Evolutionary conservation across 2,113 vertebrate genomes (phyloP).

Genomic region (Perca flavescens): DNA sequence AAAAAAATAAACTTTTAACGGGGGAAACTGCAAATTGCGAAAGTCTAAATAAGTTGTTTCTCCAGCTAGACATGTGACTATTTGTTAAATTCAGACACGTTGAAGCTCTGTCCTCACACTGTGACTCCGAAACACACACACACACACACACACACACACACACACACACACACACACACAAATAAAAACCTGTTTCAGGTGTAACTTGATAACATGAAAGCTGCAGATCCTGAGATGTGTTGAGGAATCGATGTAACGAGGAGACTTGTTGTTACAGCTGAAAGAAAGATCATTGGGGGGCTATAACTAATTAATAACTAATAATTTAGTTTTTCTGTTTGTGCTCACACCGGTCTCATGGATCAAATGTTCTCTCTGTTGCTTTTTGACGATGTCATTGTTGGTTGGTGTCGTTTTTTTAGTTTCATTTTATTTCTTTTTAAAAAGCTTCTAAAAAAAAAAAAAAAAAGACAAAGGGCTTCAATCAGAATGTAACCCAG

Average conservation of each 20-base stretch:
- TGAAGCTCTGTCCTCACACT: too few species aligned
- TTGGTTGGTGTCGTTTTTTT: neutral
- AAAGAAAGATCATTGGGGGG: neutral
- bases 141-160: too few species aligned
- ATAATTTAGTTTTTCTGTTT: neutral
- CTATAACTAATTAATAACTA: too few species aligned
- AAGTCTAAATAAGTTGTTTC: too few species aligned
- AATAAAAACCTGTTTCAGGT: too few species aligned
- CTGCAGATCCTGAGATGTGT: conserved; percentile 19
- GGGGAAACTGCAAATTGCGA: too few species aligned
- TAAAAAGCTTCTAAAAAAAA: conserved; percentile 54
- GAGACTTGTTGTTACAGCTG: neutral
- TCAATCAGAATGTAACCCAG: conserved; percentile 77
- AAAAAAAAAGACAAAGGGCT: conserved; percentile 73
- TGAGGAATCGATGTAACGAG: neutral
- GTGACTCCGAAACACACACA: too few species aligned
- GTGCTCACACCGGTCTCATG: conserved; percentile 4
- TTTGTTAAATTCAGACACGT: too few species aligned
- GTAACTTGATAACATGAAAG: neutral
- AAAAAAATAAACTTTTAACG: too few species aligned
- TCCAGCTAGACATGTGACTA: too few species aligned
- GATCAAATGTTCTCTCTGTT: neutral
- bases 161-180: too few species aligned
- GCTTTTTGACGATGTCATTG: neutral
- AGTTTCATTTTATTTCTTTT: conserved; percentile 46